These are phyloP conservation scores for Cassiopea andromeda DNA, from an alignment of 30 jellyfish, hydroid and myxozoan genomes.

Conservation along the genomic window DNA sequence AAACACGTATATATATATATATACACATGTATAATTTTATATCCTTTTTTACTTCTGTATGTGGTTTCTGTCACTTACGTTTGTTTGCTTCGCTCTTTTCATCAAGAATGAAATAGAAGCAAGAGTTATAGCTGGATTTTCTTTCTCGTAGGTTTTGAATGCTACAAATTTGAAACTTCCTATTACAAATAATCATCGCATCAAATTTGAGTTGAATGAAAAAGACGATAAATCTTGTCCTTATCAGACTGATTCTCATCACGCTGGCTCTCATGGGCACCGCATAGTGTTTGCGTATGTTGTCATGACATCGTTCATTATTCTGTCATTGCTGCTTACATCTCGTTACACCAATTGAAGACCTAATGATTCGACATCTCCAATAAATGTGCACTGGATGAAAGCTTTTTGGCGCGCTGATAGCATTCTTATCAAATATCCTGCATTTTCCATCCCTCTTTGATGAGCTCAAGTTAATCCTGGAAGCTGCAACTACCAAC, in stretches of 20 bases:
- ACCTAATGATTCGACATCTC: no score
- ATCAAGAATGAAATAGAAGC: neutral
- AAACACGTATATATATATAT: no score
- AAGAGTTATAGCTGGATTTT: neutral
- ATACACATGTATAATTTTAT: no score
- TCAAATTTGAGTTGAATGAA: constrained; percentile 36
- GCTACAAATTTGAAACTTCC: constrained; percentile 33
- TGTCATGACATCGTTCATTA: neutral
- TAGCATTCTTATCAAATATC: no score
- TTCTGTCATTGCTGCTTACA: neutral
- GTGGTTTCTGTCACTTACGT: neutral
- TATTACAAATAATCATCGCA: constrained; percentile 32
- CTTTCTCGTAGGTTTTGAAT: constrained; percentile 18
- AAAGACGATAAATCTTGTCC: constrained; percentile 37
- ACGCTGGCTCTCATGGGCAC: constrained; percentile 1
- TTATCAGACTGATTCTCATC: constrained; percentile 41
- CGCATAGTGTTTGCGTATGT: neutral
- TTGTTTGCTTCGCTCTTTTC: neutral
- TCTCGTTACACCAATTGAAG: no score
- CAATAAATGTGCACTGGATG: no score
- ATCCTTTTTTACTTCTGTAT: no score
- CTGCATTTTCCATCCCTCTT: no score
- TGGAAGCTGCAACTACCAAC: no score
- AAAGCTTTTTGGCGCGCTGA: no score
- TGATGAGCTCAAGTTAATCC: no score